phyloP scores from a whole-genome alignment of 2,113 vertebrate genomes.

The Pungitius pungitius region DNA sequence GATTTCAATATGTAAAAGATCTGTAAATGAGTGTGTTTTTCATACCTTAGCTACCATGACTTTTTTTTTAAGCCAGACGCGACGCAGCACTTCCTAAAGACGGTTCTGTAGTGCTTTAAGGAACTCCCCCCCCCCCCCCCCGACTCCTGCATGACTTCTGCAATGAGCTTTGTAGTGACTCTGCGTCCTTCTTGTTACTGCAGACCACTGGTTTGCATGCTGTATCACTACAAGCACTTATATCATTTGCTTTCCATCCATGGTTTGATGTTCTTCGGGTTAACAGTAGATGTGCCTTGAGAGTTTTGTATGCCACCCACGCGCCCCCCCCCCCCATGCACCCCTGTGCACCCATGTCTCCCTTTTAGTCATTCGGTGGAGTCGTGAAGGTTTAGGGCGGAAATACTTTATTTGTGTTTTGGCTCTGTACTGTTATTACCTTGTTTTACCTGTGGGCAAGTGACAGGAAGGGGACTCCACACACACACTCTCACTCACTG shows the following conservation, averaged over 20 bases:
- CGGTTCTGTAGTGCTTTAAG: not conserved
- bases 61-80: not conserved
- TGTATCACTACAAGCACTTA: slow-evolving; percentile 42
- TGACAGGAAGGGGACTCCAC: not conserved
- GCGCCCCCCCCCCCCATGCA: not conserved
- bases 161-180: slow-evolving; percentile 42
- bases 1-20: not conserved
- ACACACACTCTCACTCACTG: not conserved
- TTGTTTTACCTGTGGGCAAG: not conserved
- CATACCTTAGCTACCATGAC: not conserved
- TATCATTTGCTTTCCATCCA: slow-evolving; percentile 29
- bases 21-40: not conserved
- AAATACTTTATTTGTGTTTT: slow-evolving; percentile 15
- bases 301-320: not conserved
- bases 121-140: slow-evolving; percentile 1
- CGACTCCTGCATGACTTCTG: slow-evolving; percentile 55
- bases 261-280: slow-evolving; percentile 14
- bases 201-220: slow-evolving; percentile 36
- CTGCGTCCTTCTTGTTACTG: slow-evolving; percentile 4
- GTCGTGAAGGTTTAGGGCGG: not conserved
- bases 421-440: slow-evolving; percentile 5
- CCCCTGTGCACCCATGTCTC: not conserved
- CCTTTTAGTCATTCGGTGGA: not conserved
- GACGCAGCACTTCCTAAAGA: not conserved
- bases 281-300: not conserved